A percentile compares a stretch with the other conserved stretches of the same genome.
phyloP scores from a whole-genome alignment of 2,888 invertebrate genomes.

The Pseudococcus jackbeardsleyi region DNA sequence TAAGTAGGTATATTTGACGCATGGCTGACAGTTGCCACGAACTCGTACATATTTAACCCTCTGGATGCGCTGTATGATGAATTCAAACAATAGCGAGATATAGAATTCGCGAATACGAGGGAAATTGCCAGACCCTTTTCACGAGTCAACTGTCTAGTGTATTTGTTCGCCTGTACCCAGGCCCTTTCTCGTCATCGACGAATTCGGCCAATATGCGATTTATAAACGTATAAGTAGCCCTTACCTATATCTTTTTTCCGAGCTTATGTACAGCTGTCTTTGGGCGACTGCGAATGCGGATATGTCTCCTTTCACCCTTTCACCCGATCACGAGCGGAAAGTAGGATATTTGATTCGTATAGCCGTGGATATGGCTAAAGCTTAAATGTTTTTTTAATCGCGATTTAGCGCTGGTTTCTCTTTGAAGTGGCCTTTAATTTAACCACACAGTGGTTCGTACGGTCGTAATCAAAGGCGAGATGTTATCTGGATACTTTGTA shows the following conservation, averaged over 20 bases:
- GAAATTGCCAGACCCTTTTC: slow-evolving; percentile 42
- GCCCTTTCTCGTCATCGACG: neutral
- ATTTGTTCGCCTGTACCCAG: neutral
- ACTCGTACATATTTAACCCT: neutral
- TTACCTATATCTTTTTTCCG: slow-evolving; percentile 22
- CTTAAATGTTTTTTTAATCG: slow-evolving; percentile 61
- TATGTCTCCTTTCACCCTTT: slow-evolving; percentile 46
- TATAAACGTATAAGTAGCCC: slow-evolving; percentile 27
- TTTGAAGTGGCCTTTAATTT: slow-evolving; percentile 60
- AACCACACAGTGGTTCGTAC: slow-evolving; percentile 7
- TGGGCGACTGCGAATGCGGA: neutral
- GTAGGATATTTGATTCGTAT: neutral
- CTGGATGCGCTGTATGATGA: neutral
- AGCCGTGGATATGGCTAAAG: neutral
- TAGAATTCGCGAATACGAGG: slow-evolving; percentile 52
- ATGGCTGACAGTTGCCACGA: slow-evolving; percentile 28
- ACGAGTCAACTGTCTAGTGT: slow-evolving; percentile 51
- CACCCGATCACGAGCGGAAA: neutral
- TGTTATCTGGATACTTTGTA: slow-evolving; percentile 46
- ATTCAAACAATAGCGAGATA: neutral
- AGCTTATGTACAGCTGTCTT: neutral
- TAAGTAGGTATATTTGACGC: slow-evolving; percentile 37
- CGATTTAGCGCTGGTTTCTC: slow-evolving; percentile 31
- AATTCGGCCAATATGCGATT: slow-evolving; percentile 52
- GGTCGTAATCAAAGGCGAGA: slow-evolving; percentile 26